Evolutionary conservation across 2,797 vertebrate genomes (phyloP).

Genomic region (Cryptoprocta ferox): DNA sequence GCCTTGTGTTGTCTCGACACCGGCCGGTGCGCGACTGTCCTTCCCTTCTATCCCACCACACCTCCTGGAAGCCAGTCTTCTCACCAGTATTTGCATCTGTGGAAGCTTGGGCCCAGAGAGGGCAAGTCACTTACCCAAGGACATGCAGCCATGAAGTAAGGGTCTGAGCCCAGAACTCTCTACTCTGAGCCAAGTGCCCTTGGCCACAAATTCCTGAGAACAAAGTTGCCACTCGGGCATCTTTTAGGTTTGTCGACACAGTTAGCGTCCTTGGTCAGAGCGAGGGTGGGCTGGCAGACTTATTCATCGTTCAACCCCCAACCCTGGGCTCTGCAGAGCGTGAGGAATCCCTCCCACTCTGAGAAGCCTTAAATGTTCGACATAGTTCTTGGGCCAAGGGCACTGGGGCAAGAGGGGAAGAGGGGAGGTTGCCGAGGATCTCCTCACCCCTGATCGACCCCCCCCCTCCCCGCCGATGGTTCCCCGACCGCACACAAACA

Average conservation of each 20-base stretch:
- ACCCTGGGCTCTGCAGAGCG: not conserved
- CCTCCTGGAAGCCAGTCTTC: not conserved
- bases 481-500: too few species aligned
- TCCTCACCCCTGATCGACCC: not conserved
- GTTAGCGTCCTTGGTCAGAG: not conserved
- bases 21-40: rapidly evolving
- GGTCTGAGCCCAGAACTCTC: not conserved
- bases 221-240: not conserved
- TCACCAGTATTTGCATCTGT: not conserved
- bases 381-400: not conserved
- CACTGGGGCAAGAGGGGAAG: rapidly evolving
- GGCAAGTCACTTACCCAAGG: not conserved
- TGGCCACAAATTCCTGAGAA: not conserved
- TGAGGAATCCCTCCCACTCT: not conserved
- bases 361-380: not conserved
- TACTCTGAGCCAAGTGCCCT: not conserved
- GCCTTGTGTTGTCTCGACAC: too few species aligned
- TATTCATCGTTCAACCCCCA: not conserved
- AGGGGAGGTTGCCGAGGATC: not conserved
- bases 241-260: not conserved
- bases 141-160: not conserved
- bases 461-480: too few species aligned
- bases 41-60: not conserved
- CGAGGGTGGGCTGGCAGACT: rapidly evolving
- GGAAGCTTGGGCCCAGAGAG: not conserved